Evolutionary conservation across 1,140 invertebrate species (phyloP), one percentile per base, ranked within the genome.

Genomic region (Drosophila willistoni): DNA sequence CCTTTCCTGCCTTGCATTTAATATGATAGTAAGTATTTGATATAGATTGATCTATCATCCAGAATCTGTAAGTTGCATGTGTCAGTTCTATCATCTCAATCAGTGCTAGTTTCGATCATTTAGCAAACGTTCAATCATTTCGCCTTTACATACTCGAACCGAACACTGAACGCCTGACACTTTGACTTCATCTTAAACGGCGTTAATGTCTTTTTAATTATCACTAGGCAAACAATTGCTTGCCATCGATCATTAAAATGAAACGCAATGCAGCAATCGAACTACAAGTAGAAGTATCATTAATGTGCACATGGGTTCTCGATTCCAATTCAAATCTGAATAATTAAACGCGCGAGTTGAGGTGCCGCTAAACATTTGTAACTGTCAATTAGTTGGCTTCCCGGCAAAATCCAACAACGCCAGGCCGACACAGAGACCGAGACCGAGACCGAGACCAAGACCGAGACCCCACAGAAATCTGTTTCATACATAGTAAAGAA

Each of bases 181-280:
- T 70, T 61, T 51, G 44, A 51, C 17, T 51, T 22, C 9, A 51
- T 51, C 17, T 70, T 76, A 68, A 70, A 69, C 51, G 69, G 69
- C 72, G 72, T 68, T 87, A 86, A 86, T 87, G 76, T 73, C 79
- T 71, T 79, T 77, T 79, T 86, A 86, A 87, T 87, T 82, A 83
- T 86, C 55, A 57, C 61, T 71, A 83, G 82, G 72, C 68, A 86
- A 81, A 79, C 79, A 73, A 66, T 64, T 64, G 69, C 66, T 64
- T 62, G 60, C 22, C 56, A 73, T 68, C 68, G 68, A 66, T 69
- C 60, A 80, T 68, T 64, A 41, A 60, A 41, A 60, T 10, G 17
- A 47, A 17, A 47, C 44, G 39, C 17, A 34, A 13, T n/a, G 60
- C 42, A 41, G 57, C 67, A 73, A 55, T 72, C 68, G 77, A 59